Evolutionary conservation across 2,113 vertebrate genomes (phyloP).

Genomic region (Mionectes macconnelli): DNA sequence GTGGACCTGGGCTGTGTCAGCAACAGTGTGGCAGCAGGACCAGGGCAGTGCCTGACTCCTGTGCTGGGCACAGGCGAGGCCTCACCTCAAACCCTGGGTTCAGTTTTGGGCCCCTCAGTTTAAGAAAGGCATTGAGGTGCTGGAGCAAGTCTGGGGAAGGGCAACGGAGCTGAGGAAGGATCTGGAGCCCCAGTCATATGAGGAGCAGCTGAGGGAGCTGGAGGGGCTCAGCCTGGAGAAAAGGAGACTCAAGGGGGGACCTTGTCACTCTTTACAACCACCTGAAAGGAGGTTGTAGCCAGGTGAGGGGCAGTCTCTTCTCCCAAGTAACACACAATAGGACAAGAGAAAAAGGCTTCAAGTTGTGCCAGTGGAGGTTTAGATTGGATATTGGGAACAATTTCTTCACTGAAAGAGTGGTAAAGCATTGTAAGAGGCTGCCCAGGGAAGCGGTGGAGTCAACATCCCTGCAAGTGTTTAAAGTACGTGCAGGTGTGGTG

Average conservation of each 20-base stretch:
- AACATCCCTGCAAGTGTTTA: background rate
- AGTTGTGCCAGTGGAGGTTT: background rate
- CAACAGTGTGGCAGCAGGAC: background rate
- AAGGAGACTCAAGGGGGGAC: fast-evolving
- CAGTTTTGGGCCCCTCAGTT: fast-evolving
- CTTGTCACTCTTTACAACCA: fast-evolving
- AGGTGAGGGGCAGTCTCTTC: fast-evolving
- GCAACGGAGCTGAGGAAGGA: fast-evolving
- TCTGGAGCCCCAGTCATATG: background rate
- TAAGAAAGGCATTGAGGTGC: background rate
- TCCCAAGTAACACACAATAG: background rate
- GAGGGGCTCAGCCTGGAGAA: fast-evolving
- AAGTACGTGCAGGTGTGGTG: background rate
- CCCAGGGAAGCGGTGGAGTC: too few species aligned
- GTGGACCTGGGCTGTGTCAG: fast-evolving
- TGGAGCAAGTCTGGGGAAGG: fast-evolving
- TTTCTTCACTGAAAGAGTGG: background rate
- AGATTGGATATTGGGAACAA: background rate
- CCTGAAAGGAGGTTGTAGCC: background rate
- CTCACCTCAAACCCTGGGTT: fast-evolving
- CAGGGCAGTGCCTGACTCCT: background rate
- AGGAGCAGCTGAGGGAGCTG: background rate
- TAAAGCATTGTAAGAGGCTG: background rate
- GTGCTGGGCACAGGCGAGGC: background rate
- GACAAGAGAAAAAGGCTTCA: background rate